phyloP scores from a whole-genome alignment of 2,888 invertebrate species.

The Limenitis camilla region DNA sequence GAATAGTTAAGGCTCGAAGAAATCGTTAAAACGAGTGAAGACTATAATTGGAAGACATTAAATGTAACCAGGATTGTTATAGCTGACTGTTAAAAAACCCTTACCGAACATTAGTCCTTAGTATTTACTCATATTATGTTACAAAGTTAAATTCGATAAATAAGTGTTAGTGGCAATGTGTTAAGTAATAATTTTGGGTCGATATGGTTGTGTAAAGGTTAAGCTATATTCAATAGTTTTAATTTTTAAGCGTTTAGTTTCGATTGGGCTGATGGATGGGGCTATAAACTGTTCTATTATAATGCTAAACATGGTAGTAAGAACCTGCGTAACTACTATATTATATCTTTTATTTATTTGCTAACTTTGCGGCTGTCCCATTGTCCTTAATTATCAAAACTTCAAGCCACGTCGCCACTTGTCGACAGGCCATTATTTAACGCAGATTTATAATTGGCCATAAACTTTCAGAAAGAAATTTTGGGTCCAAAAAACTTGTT shows the following conservation, averaged over 20 bases:
- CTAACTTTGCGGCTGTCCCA: conserved; percentile 8
- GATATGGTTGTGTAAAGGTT: not conserved
- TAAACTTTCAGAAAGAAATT: conserved; percentile 7
- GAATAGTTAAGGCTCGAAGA: conserved; percentile 67
- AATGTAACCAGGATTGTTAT: conserved; percentile 64
- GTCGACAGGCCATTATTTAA: conserved; percentile 22
- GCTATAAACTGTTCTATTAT: no score
- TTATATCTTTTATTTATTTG: conserved; percentile 23
- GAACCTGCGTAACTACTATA: conserved; percentile 1
- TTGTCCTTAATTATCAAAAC: conserved; percentile 8
- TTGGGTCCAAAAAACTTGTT: conserved; percentile 3
- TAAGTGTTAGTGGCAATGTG: conserved; percentile 20
- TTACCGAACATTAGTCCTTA: conserved; percentile 62
- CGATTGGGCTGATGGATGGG: no score
- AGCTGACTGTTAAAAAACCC: conserved; percentile 64
- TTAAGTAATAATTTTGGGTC: conserved; percentile 15
- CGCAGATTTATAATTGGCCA: conserved; percentile 24
- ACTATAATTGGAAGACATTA: conserved; percentile 73
- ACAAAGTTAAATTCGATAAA: conserved; percentile 47
- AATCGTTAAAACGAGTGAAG: conserved; percentile 68
- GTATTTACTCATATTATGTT: conserved; percentile 54
- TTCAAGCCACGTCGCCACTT: conserved; percentile 14
- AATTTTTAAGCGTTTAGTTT: no score
- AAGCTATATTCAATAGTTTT: no score
- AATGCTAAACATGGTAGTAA: not conserved